Conservation (phyloP, 53 echinoderm and acorn worm species). For the Apostichopus leukothele region DNA sequence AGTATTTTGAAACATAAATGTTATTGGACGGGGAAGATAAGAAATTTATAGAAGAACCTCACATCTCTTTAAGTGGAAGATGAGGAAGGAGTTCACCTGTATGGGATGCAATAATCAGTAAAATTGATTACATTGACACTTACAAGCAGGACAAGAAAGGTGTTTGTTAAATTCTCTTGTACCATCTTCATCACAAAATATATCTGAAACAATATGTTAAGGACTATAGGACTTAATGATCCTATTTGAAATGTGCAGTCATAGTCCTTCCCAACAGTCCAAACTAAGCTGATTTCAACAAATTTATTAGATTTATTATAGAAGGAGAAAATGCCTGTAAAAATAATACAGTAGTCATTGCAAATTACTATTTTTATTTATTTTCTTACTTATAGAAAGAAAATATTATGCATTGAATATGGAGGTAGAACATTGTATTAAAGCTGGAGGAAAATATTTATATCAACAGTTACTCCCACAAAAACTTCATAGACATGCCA, state of each 20-base stretch:
- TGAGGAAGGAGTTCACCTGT: background rate
- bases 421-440: no score
- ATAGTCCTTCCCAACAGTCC: no score
- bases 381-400: no score
- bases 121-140: constrained; percentile 44
- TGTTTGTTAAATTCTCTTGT: constrained; percentile 86
- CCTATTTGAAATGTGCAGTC: no score
- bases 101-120: background rate
- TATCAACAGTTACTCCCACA: background rate
- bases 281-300: no score
- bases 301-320: no score
- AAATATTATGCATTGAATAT: no score
- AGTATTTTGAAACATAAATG: no score
- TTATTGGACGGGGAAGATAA: background rate
- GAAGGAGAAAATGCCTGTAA: no score
- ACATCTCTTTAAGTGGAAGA: background rate
- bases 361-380: no score
- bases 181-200: constrained; percentile 99
- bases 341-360: no score
- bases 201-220: constrained; percentile 60
- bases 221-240: background rate
- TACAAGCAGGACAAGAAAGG: constrained; percentile 89
- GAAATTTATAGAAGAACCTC: background rate
- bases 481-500: background rate
- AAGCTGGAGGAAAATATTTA: background rate